Conservation (phyloP, 2,797 vertebrate species). For the Rhabdomys pumilio region DNA sequence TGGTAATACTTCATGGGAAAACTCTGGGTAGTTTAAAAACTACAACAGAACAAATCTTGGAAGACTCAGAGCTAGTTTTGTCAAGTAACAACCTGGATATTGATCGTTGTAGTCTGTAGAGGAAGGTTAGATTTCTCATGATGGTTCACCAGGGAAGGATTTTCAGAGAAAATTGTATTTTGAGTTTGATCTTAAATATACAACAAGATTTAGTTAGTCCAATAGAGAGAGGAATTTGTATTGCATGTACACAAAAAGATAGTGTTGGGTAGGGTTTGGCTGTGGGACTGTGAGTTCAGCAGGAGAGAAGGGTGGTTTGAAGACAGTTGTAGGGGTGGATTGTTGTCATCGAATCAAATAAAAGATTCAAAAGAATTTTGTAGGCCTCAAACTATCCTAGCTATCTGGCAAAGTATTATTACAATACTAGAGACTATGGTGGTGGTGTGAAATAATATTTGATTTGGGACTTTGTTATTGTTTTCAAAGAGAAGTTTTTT, state of each 20-base stretch:
- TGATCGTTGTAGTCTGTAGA: neutral
- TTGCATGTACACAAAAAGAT: neutral
- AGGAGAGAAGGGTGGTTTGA: neutral
- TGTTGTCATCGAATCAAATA: neutral
- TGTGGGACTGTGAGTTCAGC: neutral
- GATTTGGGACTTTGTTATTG: constrained; percentile 57
- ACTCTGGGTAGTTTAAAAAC: constrained; percentile 18
- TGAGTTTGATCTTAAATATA: neutral
- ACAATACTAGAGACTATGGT: neutral
- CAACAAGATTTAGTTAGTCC: neutral
- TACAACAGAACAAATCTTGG: neutral
- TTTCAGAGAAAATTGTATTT: constrained; percentile 10
- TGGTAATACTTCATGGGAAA: neutral
- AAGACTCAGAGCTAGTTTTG: constrained; percentile 8
- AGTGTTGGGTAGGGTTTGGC: neutral
- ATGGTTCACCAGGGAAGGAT: neutral
- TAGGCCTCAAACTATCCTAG: constrained; percentile 17
- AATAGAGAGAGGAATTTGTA: neutral
- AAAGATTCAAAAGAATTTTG: constrained; percentile 8
- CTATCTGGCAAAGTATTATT: constrained; percentile 34
- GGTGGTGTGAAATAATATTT: constrained; percentile 72
- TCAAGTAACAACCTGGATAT: neutral
- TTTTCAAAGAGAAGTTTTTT: constrained; percentile 41
- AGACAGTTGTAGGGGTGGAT: neutral
- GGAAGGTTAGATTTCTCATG: neutral